Evolutionary conservation across 2,797 vertebrate genomes (phyloP), one percentile per base, ranked within the genome.

Genomic region (Margarornis squamiger): DNA sequence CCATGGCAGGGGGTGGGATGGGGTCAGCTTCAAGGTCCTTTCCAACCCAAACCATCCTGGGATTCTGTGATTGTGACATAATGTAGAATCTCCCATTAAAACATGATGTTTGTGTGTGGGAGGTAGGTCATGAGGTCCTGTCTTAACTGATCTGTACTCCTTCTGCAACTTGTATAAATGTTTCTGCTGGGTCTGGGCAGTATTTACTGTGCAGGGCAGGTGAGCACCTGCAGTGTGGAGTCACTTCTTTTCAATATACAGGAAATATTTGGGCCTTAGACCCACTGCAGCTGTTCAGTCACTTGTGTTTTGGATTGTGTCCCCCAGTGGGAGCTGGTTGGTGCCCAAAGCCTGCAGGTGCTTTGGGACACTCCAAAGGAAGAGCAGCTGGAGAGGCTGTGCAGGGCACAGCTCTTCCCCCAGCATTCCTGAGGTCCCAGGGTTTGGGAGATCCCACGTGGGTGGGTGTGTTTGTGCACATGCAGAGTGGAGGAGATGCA

Each of bases 401-500:
- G 21, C 11, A 26, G 87, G 62, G 65, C 41, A 20, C 58, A 26
- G 7, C 9, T 39, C 22, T 22, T 23, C 66, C 24, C 54, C 43
- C 41, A 30, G 27, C 10, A 45, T 43, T 43, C 43, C 43, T 46
- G 45, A 22, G 21, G 23, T 12, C 45, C 21, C 45, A 46, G 45
- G 45, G 19, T 12, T 22, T 20, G 32, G 21, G 21, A 36, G 45
- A 17, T 3, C 7, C 19, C 7, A 12, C n/a, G 8, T 2, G 4
- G 22, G 1, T 11, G 2, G 12, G 1, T 41, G 43, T 45, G 57
- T 63, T n/a, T 24, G 43, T 54, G 61, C 34, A 6, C 2, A 0
- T 12, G 62, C 43, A 23, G 43, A 58, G 49, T 8, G 17, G n/a
- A 13, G 39, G n/a, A 41, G 22, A 3, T 15, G 26, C 61, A 16